Base-by-base conservation (phyloP, 2,797 vertebrate species). In the Botia almorhae region DNA sequence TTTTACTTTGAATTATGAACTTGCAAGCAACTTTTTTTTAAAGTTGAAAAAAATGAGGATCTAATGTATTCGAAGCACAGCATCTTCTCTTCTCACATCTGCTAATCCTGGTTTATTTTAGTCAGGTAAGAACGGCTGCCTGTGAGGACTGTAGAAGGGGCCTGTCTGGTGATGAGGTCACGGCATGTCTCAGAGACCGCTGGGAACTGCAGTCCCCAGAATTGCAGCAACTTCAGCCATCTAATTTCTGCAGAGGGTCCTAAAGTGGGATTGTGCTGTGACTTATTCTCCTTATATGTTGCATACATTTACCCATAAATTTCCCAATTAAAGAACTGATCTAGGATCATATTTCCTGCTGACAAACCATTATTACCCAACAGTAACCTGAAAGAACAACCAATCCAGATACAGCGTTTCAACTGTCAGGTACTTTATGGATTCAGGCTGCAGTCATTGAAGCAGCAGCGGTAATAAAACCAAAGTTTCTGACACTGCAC, bases 401-500 rank as follows among this genome's bases (percentile, higher is more conserved):
- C 50, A 53, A 80, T 83, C 82, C 75, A 53, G 60, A 72, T 60
- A 26, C 80, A 56, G 48, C 36, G 39, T 21, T 68, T 23, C 74
- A 70, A 72, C 80, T 81, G 53, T 17, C 51, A 80, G 74, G 65
- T 48, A 23, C 63, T 82, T 86, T 84, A 84, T 82, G 83, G 74
- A 80, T 58, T 64, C 78, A 76, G 78, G 50, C 55, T 17, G 17
- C 55, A 79, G 78, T 76, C 78, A 21, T 63, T 82, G 82, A 69
- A 51, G 55, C 70, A 51, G 21, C 73, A 36, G 51, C 43, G 12
- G 72, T 82, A 83, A 82, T 86, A 84, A 86, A 85, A 82, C 61
- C 73, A 81, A 82, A 78, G 77, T 82, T 69, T 81, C 83, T 86
- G 85, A 86, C 82, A 82, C 76, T 81, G 85, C 85, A 78, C 68